Conservation (phyloP, 2,888 invertebrate genomes). For the Rotaria macrura region DNA sequence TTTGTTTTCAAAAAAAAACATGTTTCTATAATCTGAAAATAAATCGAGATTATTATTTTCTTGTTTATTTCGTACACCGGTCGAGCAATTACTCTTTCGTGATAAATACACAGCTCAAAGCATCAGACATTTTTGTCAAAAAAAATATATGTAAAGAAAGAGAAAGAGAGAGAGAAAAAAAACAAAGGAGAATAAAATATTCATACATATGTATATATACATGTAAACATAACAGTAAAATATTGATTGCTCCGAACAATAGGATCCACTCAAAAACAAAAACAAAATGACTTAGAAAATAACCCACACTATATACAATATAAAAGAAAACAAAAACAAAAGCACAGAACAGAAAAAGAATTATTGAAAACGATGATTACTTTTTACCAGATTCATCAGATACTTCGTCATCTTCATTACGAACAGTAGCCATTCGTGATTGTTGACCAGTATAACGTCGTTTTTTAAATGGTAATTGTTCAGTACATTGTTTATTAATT, state of each 20-base stretch:
- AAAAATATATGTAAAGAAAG: too few species aligned
- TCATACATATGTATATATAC: not conserved
- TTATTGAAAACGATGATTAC: not conserved
- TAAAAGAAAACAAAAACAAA: not conserved
- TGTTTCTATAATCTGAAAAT: not conserved
- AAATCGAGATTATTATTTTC: not conserved
- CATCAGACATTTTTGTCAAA: constrained; percentile 2
- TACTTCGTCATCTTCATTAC: not conserved
- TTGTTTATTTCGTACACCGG: not conserved
- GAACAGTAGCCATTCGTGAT: not conserved
- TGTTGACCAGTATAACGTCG: not conserved
- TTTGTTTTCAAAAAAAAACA: too few species aligned
- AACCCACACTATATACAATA: not conserved
- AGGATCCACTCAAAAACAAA: not conserved
- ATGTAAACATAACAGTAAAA: not conserved
- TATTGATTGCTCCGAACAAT: not conserved
- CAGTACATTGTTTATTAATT: not conserved
- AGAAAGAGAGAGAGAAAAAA: too few species aligned
- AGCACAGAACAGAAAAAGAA: not conserved
- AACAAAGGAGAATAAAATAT: not conserved
- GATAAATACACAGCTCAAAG: not conserved
- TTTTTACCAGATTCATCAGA: not conserved
- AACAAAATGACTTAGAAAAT: not conserved
- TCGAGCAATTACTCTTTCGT: not conserved
- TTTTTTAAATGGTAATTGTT: constrained; percentile 15